Conservation (phyloP, 2,888 invertebrate species). For the Pollenia amentaria region DNA sequence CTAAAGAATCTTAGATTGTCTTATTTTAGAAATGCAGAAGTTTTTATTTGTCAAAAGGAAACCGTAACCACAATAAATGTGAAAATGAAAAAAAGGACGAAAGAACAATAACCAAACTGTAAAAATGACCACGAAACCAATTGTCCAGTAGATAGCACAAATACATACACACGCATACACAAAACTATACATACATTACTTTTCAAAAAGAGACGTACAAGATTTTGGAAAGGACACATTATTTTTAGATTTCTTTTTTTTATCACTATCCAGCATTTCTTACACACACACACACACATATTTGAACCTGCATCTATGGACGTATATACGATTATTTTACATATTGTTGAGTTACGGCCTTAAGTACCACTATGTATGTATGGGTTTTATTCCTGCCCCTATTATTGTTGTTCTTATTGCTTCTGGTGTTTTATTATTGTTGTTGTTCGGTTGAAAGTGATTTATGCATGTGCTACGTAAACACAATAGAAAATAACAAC, state of each 20-base stretch:
- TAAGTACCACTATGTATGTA: conserved; percentile 61
- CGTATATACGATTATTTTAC: conserved; percentile 35
- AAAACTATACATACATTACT: background rate
- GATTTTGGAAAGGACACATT: conserved; percentile 33
- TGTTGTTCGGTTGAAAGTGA: conserved; percentile 69
- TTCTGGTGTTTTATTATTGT: conserved; percentile 20
- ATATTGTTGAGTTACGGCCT: conserved; percentile 50
- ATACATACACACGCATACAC: background rate
- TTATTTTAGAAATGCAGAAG: conserved; percentile 38
- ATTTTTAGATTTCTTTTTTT: conserved; percentile 34
- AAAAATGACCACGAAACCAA: conserved; percentile 73
- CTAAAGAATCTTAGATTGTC: conserved; percentile 13
- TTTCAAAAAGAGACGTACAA: conserved; percentile 29
- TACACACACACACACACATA: conserved; percentile 18
- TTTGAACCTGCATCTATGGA: background rate
- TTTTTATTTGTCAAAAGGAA: conserved; percentile 68
- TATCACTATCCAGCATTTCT: conserved; percentile 50
- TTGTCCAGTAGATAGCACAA: conserved; percentile 65
- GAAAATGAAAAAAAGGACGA: conserved; percentile 22
- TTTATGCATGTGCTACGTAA: conserved; percentile 67
- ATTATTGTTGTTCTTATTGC: conserved; percentile 59
- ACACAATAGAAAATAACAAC: conserved; percentile 60
- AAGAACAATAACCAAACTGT: conserved; percentile 66
- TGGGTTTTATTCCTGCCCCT: conserved; percentile 41
- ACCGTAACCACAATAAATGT: conserved; percentile 63